These are phyloP conservation scores for Lycaena phlaeas DNA, from an alignment of 2,888 invertebrate genomes.

Conservation along the genomic window DNA sequence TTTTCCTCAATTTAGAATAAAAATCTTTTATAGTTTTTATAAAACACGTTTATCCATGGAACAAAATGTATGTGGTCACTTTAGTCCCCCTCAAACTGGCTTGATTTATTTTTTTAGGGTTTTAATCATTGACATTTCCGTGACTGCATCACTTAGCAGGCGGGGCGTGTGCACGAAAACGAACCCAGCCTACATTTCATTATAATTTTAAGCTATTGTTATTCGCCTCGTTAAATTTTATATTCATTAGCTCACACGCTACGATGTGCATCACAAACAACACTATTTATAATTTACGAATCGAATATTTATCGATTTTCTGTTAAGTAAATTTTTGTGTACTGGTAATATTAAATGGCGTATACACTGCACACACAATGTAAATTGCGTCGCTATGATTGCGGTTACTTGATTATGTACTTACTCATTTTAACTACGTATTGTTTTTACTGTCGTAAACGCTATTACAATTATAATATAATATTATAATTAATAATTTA, in stretches of 20 bases:
- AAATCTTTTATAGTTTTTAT: background rate
- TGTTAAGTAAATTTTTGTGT: conserved; percentile 24
- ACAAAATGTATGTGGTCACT: too few species aligned
- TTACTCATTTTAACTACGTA: background rate
- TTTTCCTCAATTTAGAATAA: conserved; percentile 8
- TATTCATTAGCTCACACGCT: conserved; percentile 29
- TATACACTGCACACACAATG: conserved; percentile 8
- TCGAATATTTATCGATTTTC: conserved; percentile 26
- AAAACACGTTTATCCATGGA: too few species aligned
- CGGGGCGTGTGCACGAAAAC: conserved; percentile 29
- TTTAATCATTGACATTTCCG: conserved; percentile 51
- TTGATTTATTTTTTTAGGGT: conserved; percentile 27
- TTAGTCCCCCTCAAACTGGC: conserved; percentile 15
- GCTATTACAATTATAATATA: too few species aligned
- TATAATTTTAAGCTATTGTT: conserved; percentile 28
- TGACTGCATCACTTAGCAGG: conserved; percentile 40
- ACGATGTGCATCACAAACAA: conserved; percentile 24
- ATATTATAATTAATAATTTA: background rate
- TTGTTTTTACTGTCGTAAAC: background rate
- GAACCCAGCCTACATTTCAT: conserved; percentile 25
- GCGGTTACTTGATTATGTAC: conserved; percentile 17
- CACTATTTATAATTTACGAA: conserved; percentile 26
- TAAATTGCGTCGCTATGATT: conserved; percentile 14
- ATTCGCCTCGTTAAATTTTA: conserved; percentile 29
- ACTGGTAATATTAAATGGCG: conserved; percentile 21